Evolutionary conservation across 2,888 invertebrate species (phyloP), one percentile per base, ranked within the genome.

Genomic region (Pinctada fucata): DNA sequence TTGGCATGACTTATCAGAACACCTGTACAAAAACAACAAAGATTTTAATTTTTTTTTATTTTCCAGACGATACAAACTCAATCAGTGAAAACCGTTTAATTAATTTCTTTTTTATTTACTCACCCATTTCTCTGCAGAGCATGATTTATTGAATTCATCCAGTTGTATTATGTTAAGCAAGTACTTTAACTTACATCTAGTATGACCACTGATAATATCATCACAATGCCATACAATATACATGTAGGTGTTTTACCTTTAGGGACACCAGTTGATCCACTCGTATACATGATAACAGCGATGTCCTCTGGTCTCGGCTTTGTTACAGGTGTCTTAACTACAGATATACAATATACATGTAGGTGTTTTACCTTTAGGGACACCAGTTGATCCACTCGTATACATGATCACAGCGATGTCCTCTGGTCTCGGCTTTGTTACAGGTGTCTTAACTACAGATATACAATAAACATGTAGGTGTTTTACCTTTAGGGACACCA

Each of bases 241-340:
- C 31, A 31, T 31, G 31, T 31, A 31, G 31, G 31, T 47, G 10
- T 10, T 82, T 70, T 96, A 88, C 98, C 98, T 93, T 98, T 98
- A 0, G 98, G 98, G 80, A 96, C 95, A 75, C 98, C 99, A 3
- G 99, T 99, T 0, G 98, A 98, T 4, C 99, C 99, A 87, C 97
- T 98, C 2, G 99, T 99, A 94, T 99, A 99, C 99, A 99, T 99
- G 66, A 99, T 96, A 88, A 99, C 97, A 72, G 99, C 99, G 3
- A 96, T 95, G 92, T 99, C 99, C 13, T 95, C 93, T 4, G 95
- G 93, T 4, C 93, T 93, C 95, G 91, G 89, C 74, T 89, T 88
- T 2, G 86, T 86, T 6, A 87, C 85, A 16, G 88, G 85, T 8
- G 86, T 85, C 58, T 80, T 82, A 4, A 90, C 89, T 89, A 83